phyloP scores from a whole-genome alignment of 2,113 vertebrate genomes.

The Galbula dea region DNA sequence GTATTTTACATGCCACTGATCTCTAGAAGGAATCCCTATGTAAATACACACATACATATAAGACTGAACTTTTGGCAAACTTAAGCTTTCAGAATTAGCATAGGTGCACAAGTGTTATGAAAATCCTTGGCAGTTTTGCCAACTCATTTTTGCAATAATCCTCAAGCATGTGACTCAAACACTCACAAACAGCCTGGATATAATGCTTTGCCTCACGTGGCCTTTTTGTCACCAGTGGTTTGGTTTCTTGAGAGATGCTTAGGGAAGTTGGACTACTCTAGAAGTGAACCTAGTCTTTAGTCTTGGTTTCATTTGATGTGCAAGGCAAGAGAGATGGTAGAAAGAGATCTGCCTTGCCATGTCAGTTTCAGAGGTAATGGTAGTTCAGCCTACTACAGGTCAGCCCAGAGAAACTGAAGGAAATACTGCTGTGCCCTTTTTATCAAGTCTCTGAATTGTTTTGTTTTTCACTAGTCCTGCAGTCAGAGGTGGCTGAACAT shows the following conservation, averaged over 20 bases:
- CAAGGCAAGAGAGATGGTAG: not conserved
- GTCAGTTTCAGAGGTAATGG: not conserved
- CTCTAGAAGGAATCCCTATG: not conserved
- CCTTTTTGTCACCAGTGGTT: not conserved
- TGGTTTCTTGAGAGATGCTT: not conserved
- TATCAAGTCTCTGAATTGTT: not conserved
- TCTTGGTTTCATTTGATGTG: not conserved
- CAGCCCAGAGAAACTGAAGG: not conserved
- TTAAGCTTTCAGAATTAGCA: not conserved
- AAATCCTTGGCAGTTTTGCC: not conserved
- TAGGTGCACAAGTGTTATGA: not conserved
- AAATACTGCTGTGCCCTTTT: not conserved
- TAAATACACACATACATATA: not conserved
- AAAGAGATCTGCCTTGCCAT: not conserved
- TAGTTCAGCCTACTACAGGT: not conserved
- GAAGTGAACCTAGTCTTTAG: not conserved
- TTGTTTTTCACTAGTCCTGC: not conserved
- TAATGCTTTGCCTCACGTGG: not conserved
- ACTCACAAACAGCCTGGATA: not conserved
- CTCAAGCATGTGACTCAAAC: not conserved
- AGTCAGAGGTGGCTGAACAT: not conserved
- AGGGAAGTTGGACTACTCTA: not conserved
- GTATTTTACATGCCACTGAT: not conserved
- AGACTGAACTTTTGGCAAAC: not conserved
- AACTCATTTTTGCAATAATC: not conserved